Evolutionary conservation across 1,140 invertebrate genomes (phyloP).

Genomic region (Rhagoletis pomonella): DNA sequence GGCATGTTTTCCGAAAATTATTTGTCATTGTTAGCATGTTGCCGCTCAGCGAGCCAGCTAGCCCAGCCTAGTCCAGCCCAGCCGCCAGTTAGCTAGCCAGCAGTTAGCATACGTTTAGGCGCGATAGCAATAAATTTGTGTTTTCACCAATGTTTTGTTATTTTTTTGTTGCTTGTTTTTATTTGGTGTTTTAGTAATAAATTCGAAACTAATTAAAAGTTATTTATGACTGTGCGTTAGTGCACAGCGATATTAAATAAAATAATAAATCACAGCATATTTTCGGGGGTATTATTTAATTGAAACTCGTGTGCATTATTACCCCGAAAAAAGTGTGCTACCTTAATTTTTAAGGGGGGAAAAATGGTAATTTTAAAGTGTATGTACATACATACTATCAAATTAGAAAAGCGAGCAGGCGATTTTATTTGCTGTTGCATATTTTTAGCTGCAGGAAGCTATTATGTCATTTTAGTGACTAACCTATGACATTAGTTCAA

Average conservation of each 20-base stretch:
- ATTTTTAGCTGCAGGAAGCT: neutral
- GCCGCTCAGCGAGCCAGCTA: too few species aligned
- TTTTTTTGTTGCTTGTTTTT: slow-evolving; percentile 16
- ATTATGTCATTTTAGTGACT: neutral
- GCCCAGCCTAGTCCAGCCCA: neutral
- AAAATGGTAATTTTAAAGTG: neutral
- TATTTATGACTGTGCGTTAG: slow-evolving; percentile 39
- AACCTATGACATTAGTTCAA: neutral
- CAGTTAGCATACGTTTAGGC: slow-evolving; percentile 33
- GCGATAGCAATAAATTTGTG: slow-evolving; percentile 44
- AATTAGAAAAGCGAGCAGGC: neutral
- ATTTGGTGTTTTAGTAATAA: slow-evolving; percentile 34
- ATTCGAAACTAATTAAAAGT: slow-evolving; percentile 51
- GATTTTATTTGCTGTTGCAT: neutral
- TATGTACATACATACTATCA: neutral
- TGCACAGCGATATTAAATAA: neutral
- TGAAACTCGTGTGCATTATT: neutral
- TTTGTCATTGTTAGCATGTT: slow-evolving; percentile 39
- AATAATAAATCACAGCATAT: slow-evolving; percentile 26
- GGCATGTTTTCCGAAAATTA: slow-evolving; percentile 26
- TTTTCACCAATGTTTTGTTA: slow-evolving; percentile 20
- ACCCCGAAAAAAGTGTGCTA: neutral
- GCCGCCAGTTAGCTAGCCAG: neutral
- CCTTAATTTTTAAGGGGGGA: neutral
- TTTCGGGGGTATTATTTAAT: slow-evolving; percentile 27